Percentiles rank a stretch among this genome's conserved stretches.
phyloP scores from a whole-genome alignment of 1,140 invertebrate species.

The Heliothis virescens region DNA sequence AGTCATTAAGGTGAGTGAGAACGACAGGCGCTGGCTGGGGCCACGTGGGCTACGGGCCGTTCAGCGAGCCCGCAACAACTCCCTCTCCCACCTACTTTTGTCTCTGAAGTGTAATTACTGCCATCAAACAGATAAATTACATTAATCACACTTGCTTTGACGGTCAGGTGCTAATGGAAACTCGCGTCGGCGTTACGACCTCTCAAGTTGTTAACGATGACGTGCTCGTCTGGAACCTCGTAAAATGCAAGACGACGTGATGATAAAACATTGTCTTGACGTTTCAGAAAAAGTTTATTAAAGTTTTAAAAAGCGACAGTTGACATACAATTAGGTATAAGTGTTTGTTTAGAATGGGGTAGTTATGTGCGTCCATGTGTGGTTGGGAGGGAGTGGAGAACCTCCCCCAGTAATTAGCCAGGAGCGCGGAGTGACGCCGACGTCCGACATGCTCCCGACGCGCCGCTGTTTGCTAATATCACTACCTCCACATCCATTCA shows the following conservation, averaged over 20 bases:
- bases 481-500: constrained; percentile 37
- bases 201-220: constrained; percentile 67
- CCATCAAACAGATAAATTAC: constrained; percentile 78
- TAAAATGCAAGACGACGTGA: constrained; percentile 52
- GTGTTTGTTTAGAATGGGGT: constrained; percentile 29
- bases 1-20: constrained; percentile 66
- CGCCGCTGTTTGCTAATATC: constrained; percentile 42
- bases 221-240: constrained; percentile 47
- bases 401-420: constrained; percentile 45
- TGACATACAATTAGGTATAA: constrained; percentile 42
- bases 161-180: constrained; percentile 79
- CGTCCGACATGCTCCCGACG: constrained; percentile 38
- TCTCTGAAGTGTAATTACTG: constrained; percentile 67
- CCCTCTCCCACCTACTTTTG: constrained; percentile 57
- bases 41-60: constrained; percentile 43
- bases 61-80: constrained; percentile 63
- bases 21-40: constrained; percentile 45
- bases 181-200: constrained; percentile 61
- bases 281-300: constrained; percentile 33
- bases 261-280: constrained; percentile 23
- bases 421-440: constrained; percentile 36
- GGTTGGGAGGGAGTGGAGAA: background rate
- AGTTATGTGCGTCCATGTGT: constrained; percentile 14
- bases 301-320: constrained; percentile 22
- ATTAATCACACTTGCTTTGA: constrained; percentile 79